Evolutionary conservation across 1,140 invertebrate species (phyloP), one percentile per base, ranked within the genome.

Genomic region (Drosophila prosaltans): DNA sequence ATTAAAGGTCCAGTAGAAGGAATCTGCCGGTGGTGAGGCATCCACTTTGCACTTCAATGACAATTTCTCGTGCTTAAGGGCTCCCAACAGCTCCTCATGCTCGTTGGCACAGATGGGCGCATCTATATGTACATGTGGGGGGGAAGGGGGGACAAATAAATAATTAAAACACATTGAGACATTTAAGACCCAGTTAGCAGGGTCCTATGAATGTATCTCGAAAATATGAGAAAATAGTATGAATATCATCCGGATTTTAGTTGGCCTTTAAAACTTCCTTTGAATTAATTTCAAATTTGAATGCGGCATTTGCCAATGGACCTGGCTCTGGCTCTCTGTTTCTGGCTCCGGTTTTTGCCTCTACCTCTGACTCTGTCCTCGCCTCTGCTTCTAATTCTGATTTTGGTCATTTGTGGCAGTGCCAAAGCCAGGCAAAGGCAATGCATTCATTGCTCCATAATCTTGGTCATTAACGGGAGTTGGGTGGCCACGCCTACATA

Each of bases 1-100:
- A 93, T 97, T 97, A 93, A 97, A 97, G 48, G 96, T 97, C 97
- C 97, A 97, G 72, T 96, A 96, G 92, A 97, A 97, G 90, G 95
- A 95, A 78, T 95, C 94, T 9, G 95, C 93, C 0, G 96, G 94
- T 8, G 97, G 97, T 88, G 97, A 97, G 70, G 97, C 95, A 78
- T 97, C 96, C 66, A 98, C 97, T 78, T 96, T 95, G 91, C 97
- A 98, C 74, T 95, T 94, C 68, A 98, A 92, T 45, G 95, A 94
- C 10, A 97, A 95, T 10, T 96, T 97, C 92, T 98, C 97, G 86
- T 97, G 96, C 85, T 97, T 97, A 64, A 97, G 93, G 4, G 97
- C 97, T 1, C 97, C 97, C 65, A 96, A 95, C 4, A 97, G 93
- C 90, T 96, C 95, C 88, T 96, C 96, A 73, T 94, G 94, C 54